Evolutionary conservation across 2,888 invertebrate species (phyloP).

Genomic region (Acanthosepion pharaonis): DNA sequence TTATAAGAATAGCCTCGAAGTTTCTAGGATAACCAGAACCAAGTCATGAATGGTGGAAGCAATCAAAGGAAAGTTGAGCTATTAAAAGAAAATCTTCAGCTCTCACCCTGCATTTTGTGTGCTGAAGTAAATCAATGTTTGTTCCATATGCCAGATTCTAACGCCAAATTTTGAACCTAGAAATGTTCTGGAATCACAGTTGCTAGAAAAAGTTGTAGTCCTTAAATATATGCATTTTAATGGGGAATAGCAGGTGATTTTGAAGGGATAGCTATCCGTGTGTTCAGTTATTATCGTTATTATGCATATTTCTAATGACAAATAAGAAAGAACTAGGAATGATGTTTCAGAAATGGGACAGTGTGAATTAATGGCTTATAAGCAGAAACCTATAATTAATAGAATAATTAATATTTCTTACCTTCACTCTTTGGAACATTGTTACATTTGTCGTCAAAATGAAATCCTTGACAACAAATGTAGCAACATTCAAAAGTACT

Average conservation of each 20-base stretch:
- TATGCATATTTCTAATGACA: background rate
- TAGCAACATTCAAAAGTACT: no score
- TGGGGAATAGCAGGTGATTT: background rate
- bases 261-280: background rate
- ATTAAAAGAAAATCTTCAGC: background rate
- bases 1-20: background rate
- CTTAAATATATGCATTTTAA: background rate
- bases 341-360: no score
- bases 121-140: background rate
- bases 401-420: no score
- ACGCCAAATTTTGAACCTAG: background rate
- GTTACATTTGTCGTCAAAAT: no score
- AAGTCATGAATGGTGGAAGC: background rate
- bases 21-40: background rate
- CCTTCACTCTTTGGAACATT: no score
- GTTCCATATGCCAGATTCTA: no score
- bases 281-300: background rate
- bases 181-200: background rate
- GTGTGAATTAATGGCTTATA: no score
- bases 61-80: background rate
- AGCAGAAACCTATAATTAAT: no score
- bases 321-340: background rate
- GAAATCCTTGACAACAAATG: no score
- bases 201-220: background rate
- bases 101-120: background rate